Evolutionary conservation across 1,140 invertebrate species (phyloP).

Genomic region (Glomeris maerens): DNA sequence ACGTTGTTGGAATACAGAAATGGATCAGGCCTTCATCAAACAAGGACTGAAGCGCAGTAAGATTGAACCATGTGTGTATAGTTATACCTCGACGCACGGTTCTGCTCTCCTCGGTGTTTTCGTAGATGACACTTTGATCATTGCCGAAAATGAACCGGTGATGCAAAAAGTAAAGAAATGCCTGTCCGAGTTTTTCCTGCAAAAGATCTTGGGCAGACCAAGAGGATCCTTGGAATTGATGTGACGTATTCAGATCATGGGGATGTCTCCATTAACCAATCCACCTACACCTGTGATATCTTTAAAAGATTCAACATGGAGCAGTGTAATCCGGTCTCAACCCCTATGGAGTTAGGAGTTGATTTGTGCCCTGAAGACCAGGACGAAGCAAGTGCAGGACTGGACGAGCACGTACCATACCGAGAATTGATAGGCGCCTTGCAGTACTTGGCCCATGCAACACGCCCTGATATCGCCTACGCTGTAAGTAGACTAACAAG

Average conservation of each 20-base stretch:
- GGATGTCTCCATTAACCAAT: background rate
- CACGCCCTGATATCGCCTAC: conserved; percentile 24
- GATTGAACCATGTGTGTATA: background rate
- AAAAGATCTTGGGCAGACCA: too few species aligned
- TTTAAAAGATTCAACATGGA: background rate
- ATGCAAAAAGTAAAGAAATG: too few species aligned
- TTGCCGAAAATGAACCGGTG: too few species aligned
- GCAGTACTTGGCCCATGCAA: too few species aligned
- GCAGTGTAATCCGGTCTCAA: background rate
- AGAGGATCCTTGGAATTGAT: too few species aligned
- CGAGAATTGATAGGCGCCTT: conserved; percentile 28
- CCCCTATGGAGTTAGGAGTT: background rate
- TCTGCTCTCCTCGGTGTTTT: too few species aligned
- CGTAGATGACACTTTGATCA: too few species aligned
- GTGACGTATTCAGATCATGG: background rate
- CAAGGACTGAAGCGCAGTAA: background rate
- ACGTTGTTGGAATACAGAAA: conserved; percentile 27
- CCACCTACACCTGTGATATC: background rate
- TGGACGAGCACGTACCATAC: conserved; percentile 16
- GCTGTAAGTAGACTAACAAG: too few species aligned
- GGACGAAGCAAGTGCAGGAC: background rate
- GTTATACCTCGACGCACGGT: too few species aligned
- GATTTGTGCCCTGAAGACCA: background rate
- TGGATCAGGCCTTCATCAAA: conserved; percentile 22
- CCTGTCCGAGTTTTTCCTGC: too few species aligned